Conservation (phyloP, 2,888 invertebrate species). For the Molanna angustata region DNA sequence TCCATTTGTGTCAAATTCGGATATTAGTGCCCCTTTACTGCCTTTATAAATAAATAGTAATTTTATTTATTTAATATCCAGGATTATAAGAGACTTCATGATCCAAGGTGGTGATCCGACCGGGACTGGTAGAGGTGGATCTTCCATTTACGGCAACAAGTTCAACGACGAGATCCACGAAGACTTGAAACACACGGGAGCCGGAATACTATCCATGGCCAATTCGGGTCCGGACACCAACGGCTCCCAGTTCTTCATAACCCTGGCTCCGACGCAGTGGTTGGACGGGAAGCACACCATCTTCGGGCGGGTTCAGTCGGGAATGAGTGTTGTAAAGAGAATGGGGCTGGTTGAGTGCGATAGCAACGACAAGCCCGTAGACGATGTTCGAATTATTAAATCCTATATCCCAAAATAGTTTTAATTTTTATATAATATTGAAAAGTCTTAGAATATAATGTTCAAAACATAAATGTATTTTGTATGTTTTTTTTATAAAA, state of each 20-base stretch:
- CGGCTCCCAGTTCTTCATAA: slow-evolving; percentile 98
- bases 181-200: slow-evolving; percentile 93
- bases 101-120: slow-evolving; percentile 97
- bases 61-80: no score
- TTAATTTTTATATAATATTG: no score
- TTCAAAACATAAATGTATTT: no score
- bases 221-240: slow-evolving; percentile 97
- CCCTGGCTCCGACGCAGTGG: slow-evolving; percentile 96
- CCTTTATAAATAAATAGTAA: no score
- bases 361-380: slow-evolving; percentile 85
- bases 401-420: slow-evolving; percentile 35
- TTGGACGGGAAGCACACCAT: slow-evolving; percentile 97
- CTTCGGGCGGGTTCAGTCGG: slow-evolving; percentile 85
- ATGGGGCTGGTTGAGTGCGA: slow-evolving; percentile 95
- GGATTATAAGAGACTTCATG: slow-evolving; percentile 93
- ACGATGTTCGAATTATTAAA: slow-evolving; percentile 77
- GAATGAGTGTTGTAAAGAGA: slow-evolving; percentile 88
- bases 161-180: slow-evolving; percentile 95
- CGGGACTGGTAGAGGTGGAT: slow-evolving; percentile 93
- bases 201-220: slow-evolving; percentile 94
- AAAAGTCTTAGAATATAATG: no score
- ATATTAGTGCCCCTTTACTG: no score
- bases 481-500: no score
- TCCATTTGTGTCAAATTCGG: no score
- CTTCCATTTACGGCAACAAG: slow-evolving; percentile 92